phyloP scores from a whole-genome alignment of 2,888 invertebrate species.

The Pomacea canaliculata region DNA sequence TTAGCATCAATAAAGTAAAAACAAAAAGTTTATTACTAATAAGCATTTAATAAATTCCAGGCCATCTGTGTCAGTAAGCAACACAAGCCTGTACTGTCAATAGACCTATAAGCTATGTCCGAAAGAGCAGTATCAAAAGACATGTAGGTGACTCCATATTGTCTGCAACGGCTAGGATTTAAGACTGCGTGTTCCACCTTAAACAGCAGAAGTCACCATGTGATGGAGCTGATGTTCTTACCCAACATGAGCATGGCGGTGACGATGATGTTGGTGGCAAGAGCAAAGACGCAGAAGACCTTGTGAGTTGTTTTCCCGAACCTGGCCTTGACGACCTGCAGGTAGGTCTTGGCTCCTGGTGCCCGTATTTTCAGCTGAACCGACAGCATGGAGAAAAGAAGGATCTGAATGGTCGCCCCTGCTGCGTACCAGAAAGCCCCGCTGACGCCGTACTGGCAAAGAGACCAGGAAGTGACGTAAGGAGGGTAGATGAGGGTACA shows the following conservation, averaged over 20 bases:
- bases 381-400: conserved; percentile 63
- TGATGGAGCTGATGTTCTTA: conserved; percentile 28
- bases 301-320: conserved; percentile 66
- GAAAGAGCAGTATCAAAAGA: too few species aligned
- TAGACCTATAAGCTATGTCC: too few species aligned
- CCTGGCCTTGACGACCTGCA: conserved; percentile 67
- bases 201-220: too few species aligned
- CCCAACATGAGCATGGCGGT: conserved; percentile 69
- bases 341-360: conserved; percentile 69
- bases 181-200: too few species aligned
- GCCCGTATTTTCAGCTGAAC: conserved; percentile 68
- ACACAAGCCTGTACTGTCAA: too few species aligned
- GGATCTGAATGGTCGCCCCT: conserved; percentile 64
- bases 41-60: too few species aligned
- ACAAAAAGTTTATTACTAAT: too few species aligned
- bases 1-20: neutral
- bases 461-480: conserved; percentile 3
- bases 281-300: conserved; percentile 66
- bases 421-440: conserved; percentile 69
- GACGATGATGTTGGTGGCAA: conserved; percentile 68
- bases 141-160: too few species aligned
- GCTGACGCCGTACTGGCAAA: conserved; percentile 66
- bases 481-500: neutral
- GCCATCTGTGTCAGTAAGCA: too few species aligned
- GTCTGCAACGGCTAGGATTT: too few species aligned